Percentiles rank a stretch among this genome's conserved stretches.
These are phyloP conservation scores for Eulemur rubriventer DNA, from an alignment of 2,797 vertebrate genomes.

Conservation along the genomic window DNA sequence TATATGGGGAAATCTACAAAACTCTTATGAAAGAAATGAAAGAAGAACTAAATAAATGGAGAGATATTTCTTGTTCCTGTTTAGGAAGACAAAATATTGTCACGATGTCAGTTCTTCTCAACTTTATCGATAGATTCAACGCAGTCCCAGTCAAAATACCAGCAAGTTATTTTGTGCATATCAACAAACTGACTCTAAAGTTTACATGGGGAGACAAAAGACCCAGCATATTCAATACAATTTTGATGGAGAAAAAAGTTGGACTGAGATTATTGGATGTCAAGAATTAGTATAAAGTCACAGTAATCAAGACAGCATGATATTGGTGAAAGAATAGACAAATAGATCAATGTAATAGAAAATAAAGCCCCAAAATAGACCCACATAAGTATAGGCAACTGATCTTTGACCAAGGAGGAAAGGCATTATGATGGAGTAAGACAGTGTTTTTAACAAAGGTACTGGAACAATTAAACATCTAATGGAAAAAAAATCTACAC, in stretches of 20 bases:
- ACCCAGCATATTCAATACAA: background rate
- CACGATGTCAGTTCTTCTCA: background rate
- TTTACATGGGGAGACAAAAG: background rate
- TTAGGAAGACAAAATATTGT: background rate
- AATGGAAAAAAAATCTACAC: background rate
- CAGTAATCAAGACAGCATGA: background rate
- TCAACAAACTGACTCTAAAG: background rate
- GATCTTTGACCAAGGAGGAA: background rate
- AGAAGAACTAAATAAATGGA: background rate
- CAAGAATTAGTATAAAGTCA: background rate
- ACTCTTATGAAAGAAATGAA: background rate
- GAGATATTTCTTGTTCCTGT: background rate
- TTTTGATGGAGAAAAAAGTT: background rate
- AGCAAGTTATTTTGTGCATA: background rate
- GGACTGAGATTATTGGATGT: background rate
- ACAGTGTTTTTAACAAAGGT: background rate
- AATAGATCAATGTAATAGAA: background rate
- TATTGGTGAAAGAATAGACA: background rate
- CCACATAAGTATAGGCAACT: background rate
- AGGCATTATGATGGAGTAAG: background rate
- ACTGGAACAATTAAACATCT: background rate
- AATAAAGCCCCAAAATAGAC: background rate
- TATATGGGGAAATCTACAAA: background rate
- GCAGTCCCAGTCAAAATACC: background rate
- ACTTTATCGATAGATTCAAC: background rate